Evolutionary conservation across 92 coral and sea anemone genomes (phyloP).

Genomic region (Nematostella vectensis): DNA sequence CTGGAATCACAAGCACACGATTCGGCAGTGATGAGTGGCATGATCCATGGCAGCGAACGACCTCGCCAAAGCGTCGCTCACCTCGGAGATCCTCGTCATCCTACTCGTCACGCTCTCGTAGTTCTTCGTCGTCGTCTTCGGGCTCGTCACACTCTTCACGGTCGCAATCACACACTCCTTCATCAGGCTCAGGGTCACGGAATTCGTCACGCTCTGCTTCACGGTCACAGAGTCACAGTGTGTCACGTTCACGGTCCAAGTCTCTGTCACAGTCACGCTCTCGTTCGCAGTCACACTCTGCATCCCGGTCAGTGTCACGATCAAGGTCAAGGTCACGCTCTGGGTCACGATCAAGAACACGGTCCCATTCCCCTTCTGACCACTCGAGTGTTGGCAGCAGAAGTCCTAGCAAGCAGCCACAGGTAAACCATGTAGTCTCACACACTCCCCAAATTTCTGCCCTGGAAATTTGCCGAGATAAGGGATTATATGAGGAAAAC

Average conservation of each 20-base stretch:
- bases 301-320: slow-evolving; percentile 14
- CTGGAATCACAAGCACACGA: slow-evolving; percentile 64
- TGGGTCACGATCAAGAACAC: slow-evolving; percentile 32
- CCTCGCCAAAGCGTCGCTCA: slow-evolving; percentile 74
- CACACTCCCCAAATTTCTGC: neutral
- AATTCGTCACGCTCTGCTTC: slow-evolving; percentile 81
- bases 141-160: slow-evolving; percentile 67
- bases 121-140: slow-evolving; percentile 66
- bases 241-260: slow-evolving; percentile 65
- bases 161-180: slow-evolving; percentile 51
- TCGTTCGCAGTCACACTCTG: slow-evolving; percentile 37
- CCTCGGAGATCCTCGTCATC: slow-evolving; percentile 30
- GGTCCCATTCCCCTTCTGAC: slow-evolving; percentile 24
- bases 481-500: too few relatives aligned
- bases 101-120: slow-evolving; percentile 54
- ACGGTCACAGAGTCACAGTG: slow-evolving; percentile 42
- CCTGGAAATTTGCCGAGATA: too few relatives aligned
- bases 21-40: slow-evolving; percentile 75
- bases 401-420: slow-evolving; percentile 12
- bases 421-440: slow-evolving; percentile 2
- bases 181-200: slow-evolving; percentile 80
- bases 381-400: slow-evolving; percentile 51
- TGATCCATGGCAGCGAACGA: slow-evolving; percentile 83
- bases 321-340: slow-evolving; percentile 35
- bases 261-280: slow-evolving; percentile 70